phyloP scores from a whole-genome alignment of 2,113 vertebrate genomes.

The Trochalopteron elliotii region DNA sequence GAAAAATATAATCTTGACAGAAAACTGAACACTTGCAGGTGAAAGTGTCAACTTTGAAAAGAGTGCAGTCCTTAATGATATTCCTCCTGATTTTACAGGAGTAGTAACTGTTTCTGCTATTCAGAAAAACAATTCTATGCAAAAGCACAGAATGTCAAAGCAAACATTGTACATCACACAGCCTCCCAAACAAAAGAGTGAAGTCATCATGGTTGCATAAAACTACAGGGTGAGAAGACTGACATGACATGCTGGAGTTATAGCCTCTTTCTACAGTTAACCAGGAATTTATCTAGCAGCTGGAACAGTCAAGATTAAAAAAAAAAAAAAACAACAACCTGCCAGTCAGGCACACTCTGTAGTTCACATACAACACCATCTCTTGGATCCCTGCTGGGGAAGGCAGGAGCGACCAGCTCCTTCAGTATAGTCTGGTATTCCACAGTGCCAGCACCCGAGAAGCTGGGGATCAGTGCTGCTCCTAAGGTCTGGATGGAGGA shows the following conservation, averaged over 20 bases:
- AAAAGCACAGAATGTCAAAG: not conserved
- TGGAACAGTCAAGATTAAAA: not conserved
- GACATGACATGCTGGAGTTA: not conserved
- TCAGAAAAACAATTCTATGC: not conserved
- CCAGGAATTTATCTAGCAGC: not conserved
- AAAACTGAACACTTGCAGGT: not conserved
- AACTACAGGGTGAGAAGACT: not conserved
- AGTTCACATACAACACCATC: not conserved
- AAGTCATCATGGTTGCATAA: not conserved
- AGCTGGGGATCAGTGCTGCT: not conserved
- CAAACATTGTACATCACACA: not conserved
- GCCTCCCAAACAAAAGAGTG: not conserved
- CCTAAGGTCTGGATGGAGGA: not conserved
- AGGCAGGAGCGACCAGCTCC: accelerated
- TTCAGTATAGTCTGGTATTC: accelerated
- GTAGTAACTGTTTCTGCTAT: not conserved
- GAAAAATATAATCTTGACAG: not conserved
- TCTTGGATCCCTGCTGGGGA: not conserved
- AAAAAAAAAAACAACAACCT: not conserved
- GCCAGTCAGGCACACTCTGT: not conserved
- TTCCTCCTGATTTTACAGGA: not conserved
- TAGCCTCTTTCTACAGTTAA: not conserved
- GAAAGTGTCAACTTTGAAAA: not conserved
- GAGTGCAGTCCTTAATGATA: not conserved
- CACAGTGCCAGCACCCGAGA: not conserved